Base-by-base conservation (phyloP, 2,888 invertebrate genomes). In the Chorisops tibialis region DNA sequence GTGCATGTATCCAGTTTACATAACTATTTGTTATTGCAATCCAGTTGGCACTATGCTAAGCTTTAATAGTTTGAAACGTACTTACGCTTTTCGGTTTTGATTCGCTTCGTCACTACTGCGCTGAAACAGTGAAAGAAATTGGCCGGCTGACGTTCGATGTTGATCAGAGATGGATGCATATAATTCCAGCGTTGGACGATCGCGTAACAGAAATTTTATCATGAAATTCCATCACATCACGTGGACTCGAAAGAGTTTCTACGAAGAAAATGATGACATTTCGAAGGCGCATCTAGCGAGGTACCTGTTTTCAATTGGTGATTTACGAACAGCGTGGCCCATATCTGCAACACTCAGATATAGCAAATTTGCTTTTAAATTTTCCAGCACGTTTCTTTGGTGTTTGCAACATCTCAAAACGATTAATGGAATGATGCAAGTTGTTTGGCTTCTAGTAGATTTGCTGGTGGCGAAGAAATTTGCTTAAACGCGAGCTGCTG, bases 181-280 rank as follows among this genome's bases (percentile, higher is more conserved):
- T 49, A 14, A 16, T 24, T 49, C 49, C 24, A 21, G 12, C 49
- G 24, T 12, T 49, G 49, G 49, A 12, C 18, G 21, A 49, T 49
- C 49, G 49, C 49, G 30, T 49, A 49, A 49, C 49, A 49, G 49
- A 49, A 49, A 30, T 24, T 2, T 30, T 49, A 49, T 49, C 49
- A 30, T 16, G 24, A 24, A 21, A 49, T 49, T 49, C 49, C 49
- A 49, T 49, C 49, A 49, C 49, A 49, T 49, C 49, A n/a, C n/a
- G n/a, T n/a, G n/a, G 49, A 22, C n/a, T 49, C 22, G 24, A 24
- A 24, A 21, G 49, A 49, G 49, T n/a, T 22, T 21, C n/a, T 22
- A 49, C 22, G 49, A 16, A 24, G 49, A 49, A 49, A 22, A 30
- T 30, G 30, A 22, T 49, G 24, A n/a, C 49, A 30, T 24, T 49